Evolutionary conservation across 1,140 invertebrate species (phyloP), one percentile per base, ranked within the genome.

Genomic region (roundworm (Caenorhabditis elegans)): DNA sequence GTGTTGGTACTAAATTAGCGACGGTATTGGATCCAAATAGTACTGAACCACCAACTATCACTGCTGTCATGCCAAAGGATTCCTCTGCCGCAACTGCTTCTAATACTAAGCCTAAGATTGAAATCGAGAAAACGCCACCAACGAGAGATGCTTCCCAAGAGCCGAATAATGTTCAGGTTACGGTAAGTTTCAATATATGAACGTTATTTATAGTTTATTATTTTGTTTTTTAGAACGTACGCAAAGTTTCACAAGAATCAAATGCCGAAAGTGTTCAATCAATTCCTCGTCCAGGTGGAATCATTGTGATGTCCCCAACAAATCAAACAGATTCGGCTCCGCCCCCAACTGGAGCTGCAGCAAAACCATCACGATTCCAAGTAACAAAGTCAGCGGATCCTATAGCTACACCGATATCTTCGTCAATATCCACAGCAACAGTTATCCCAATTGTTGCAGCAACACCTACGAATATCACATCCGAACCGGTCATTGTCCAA

Each of bases 1-100:
- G 82, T 22, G 80, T 87, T 24, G 86, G 86, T 22, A 60, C 86
- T n/a, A 85, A 82, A 51, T 31, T 87, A 47, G 83, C 83, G 5
- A 87, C 79, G 24, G 65, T 85, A 11, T 31, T 86, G 2, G 86
- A 86, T n/a, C 70, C 60, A 26, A 51, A 70, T 24, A 53, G 39
- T n/a, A 49, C 19, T n/a, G 49, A 80, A 31, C 47, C 77, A 36
- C 28, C 78, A 28, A 65, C 46, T 24, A 31, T 55, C 15, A 47
- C 79, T 47, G 70, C 70, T 3, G 46, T 43, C 1, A 28, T 48
- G 31, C 60, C 60, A 6, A 75, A 28, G 39, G 39, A 80, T 80
- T 53, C 53, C 2, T 11, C 39, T 10, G 24, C 24, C 4, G n/a
- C 39, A 1, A 26, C 60, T 4, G 53, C 79, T 28, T n/a, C n/a